Evolutionary conservation across 1,140 invertebrate species (phyloP).

Genomic region (Papilio glaucus): DNA sequence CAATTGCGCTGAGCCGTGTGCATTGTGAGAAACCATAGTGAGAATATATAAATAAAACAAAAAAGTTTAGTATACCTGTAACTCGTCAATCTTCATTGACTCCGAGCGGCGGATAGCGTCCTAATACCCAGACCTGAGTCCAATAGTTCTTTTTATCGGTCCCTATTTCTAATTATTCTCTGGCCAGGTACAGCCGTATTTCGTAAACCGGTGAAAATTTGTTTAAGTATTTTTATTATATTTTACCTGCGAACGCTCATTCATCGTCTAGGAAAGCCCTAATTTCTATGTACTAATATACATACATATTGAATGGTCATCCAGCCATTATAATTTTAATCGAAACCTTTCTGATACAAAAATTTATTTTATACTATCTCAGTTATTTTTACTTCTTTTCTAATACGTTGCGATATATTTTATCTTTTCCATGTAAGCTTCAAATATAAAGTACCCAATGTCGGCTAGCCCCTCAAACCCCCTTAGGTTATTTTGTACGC

Average conservation of each 20-base stretch:
- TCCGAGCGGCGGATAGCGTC: background rate
- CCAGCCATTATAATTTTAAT: no score
- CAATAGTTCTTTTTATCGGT: background rate
- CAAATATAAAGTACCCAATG: no score
- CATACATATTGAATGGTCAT: no score
- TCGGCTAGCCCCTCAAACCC: no score
- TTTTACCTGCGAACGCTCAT: background rate
- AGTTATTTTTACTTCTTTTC: no score
- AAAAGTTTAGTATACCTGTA: conserved; percentile 3
- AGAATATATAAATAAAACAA: background rate
- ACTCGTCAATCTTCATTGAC: background rate
- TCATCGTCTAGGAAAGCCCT: background rate
- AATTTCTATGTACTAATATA: background rate
- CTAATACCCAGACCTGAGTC: background rate
- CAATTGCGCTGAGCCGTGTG: no score
- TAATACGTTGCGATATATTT: no score
- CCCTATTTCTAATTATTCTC: conserved; percentile 16
- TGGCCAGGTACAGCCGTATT: background rate
- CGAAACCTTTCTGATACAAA: no score
- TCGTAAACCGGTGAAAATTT: background rate
- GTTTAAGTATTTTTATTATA: background rate
- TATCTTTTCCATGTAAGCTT: no score
- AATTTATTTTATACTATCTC: no score
- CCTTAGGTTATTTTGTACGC: no score
- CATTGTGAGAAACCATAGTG: background rate